phyloP scores from a whole-genome alignment of 2,888 invertebrate species.

The Tenthredo scrophulariae region DNA sequence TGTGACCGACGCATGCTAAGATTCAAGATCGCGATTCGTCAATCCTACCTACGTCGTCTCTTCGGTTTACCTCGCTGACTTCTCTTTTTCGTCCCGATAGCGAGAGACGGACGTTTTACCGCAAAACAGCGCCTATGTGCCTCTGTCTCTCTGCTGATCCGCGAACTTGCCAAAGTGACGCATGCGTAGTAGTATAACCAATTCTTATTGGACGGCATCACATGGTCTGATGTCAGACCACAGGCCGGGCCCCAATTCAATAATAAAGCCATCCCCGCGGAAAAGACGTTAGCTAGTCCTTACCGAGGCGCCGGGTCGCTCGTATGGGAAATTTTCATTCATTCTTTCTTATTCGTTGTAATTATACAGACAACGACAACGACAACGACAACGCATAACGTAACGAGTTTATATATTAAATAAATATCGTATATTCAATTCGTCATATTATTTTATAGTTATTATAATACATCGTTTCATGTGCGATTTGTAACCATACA shows the following conservation, averaged over 20 bases:
- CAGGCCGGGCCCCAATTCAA: slow-evolving; percentile 80
- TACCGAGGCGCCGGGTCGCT: slow-evolving; percentile 67
- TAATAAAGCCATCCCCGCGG: slow-evolving; percentile 75
- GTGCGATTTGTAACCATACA: neutral
- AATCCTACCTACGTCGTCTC: slow-evolving; percentile 25
- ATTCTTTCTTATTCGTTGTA: slow-evolving; percentile 41
- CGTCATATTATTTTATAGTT: neutral
- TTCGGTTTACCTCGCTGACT: slow-evolving; percentile 32
- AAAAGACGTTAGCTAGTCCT: slow-evolving; percentile 72
- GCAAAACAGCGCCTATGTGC: slow-evolving; percentile 41
- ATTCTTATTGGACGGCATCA: slow-evolving; percentile 83
- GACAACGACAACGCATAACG: neutral
- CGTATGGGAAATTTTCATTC: slow-evolving; percentile 52
- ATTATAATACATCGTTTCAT: neutral
- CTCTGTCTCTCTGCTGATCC: slow-evolving; percentile 56
- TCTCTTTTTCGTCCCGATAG: neutral
- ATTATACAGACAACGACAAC: slow-evolving; percentile 1
- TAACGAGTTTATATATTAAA: neutral
- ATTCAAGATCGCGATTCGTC: slow-evolving; percentile 21
- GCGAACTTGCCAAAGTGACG: slow-evolving; percentile 61
- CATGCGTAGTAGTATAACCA: slow-evolving; percentile 72
- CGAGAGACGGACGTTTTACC: slow-evolving; percentile 29
- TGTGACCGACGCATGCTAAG: slow-evolving; percentile 53
- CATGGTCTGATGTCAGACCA: slow-evolving; percentile 90
- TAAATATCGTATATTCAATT: neutral